phyloP scores from a whole-genome alignment of 2,888 invertebrate species.

The Eremobia ochroleuca region DNA sequence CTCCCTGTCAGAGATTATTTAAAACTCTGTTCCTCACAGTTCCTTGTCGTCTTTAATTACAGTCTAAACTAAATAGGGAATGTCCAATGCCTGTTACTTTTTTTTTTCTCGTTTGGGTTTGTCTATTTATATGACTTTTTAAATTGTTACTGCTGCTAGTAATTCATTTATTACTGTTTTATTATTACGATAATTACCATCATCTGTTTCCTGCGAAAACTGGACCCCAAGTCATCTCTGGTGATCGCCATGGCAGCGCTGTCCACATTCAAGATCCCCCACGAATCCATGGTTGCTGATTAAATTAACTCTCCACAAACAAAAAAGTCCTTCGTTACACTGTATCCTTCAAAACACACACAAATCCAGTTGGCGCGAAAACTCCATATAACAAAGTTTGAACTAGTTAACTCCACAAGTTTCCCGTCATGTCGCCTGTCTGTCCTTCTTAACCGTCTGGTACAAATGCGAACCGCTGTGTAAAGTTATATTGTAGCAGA shows the following conservation, averaged over 20 bases:
- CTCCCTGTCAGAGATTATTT: conserved; percentile 49
- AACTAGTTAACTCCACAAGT: conserved; percentile 61
- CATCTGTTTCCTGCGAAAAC: conserved; percentile 87
- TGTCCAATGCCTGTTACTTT: background rate
- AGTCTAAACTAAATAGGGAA: conserved; percentile 24
- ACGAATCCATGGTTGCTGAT: conserved; percentile 92
- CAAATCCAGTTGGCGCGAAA: conserved; percentile 78
- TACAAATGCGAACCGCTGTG: conserved; percentile 74
- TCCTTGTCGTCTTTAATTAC: conserved; percentile 46
- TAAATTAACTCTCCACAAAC: conserved; percentile 65
- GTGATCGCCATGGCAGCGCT: conserved; percentile 92
- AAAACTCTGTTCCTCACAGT: conserved; percentile 44
- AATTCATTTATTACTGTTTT: background rate
- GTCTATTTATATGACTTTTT: background rate
- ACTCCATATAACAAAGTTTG: conserved; percentile 65
- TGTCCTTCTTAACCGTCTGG: conserved; percentile 68
- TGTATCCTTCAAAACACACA: conserved; percentile 68
- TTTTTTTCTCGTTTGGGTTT: background rate
- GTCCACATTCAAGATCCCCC: conserved; percentile 93
- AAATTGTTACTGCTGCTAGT: background rate
- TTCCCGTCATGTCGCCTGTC: conserved; percentile 72
- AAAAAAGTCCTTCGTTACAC: conserved; percentile 60
- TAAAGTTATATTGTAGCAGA: conserved; percentile 73
- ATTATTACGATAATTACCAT: conserved; percentile 68
- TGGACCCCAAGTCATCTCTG: conserved; percentile 92